Base-by-base conservation (phyloP, 2,113 vertebrate species). In the Alexandromys fortis region DNA sequence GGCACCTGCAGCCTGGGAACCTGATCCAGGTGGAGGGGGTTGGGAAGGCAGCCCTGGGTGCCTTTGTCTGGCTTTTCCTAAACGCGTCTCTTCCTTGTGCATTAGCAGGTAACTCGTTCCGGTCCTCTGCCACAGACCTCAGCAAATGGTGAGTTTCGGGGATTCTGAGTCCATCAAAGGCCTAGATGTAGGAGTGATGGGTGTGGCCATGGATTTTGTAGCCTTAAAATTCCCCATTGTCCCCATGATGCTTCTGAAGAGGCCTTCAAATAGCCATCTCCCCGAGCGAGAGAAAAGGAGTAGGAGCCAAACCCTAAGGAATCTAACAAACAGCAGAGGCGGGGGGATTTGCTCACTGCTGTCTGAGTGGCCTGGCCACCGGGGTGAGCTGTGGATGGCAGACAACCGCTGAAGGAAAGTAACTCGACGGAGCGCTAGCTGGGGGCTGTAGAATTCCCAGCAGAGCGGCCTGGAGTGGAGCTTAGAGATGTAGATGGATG, bases 11-110 rank as follows among this genome's bases (percentile, higher is more conserved):
- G 95, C 97, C 42, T 79, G 96, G 96, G 97, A 97, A 96, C 96
- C 95, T 96, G 97, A 98, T 94, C 97, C 95, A 96, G 97, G 96
- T 97, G 97, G 94, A 96, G 92, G 33, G 89, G 97, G 97, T 72
- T 38, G 95, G 94, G 94, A 96, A 94, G 72, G 91, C 61, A 24
- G 82, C 85, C 77, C 85, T 33, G 72, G 65, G 77, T 17, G 68
- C 90, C 97, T 97, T 96, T 97, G 97, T 98, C 97, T 96, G 92
- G 92, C 63, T 94, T 93, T 75, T 86, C 78, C 96, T 86, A 49
- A 96, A 95, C 92, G 94, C 45, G 58, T 95, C 82, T 0, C 89
- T 94, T 94, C 85, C 95, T 97, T 94, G 89, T 96, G 78, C 90
- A 52, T 96, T 93, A 83, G 96, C 97, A 98, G 98, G 97, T 16